Evolutionary conservation across 2,888 invertebrate genomes (phyloP).

Genomic region (Tachystola acroxantha): DNA sequence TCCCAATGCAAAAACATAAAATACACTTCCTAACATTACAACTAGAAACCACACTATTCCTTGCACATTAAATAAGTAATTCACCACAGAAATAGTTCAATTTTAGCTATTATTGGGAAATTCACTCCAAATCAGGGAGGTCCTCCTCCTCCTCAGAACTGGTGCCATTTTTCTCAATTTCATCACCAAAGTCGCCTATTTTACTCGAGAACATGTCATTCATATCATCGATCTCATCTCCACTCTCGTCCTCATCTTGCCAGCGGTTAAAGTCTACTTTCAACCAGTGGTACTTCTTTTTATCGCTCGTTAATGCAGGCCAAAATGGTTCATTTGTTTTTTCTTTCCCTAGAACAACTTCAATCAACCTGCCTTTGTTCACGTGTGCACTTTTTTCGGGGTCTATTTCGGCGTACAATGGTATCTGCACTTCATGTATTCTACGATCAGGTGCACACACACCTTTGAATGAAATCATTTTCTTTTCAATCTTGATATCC

Average conservation of each 20-base stretch:
- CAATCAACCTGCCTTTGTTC: slow-evolving; percentile 84
- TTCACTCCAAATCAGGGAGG: slow-evolving; percentile 82
- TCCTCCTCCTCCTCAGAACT: slow-evolving; percentile 87
- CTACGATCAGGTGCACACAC: slow-evolving; percentile 89
- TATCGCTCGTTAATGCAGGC: slow-evolving; percentile 91
- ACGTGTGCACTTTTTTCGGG: slow-evolving; percentile 85
- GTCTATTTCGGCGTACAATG: slow-evolving; percentile 89
- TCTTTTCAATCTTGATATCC: slow-evolving; percentile 83
- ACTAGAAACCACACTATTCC: background rate
- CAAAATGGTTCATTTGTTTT: slow-evolving; percentile 86
- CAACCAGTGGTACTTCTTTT: slow-evolving; percentile 95
- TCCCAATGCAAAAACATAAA: background rate
- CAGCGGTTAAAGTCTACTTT: slow-evolving; percentile 98
- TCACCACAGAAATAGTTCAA: slow-evolving; percentile 27
- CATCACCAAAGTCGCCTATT: slow-evolving; percentile 46
- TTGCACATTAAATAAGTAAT: background rate
- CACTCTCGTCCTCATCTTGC: slow-evolving; percentile 97
- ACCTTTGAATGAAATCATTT: slow-evolving; percentile 87
- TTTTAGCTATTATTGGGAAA: slow-evolving; percentile 18
- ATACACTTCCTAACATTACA: background rate
- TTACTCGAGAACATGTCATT: slow-evolving; percentile 57
- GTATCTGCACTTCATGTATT: slow-evolving; percentile 91
- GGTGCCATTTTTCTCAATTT: slow-evolving; percentile 73
- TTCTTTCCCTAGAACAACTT: slow-evolving; percentile 83
- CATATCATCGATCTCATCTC: slow-evolving; percentile 80